Evolutionary conservation across 2,888 invertebrate species (phyloP), one percentile per base, ranked within the genome.

Genomic region (Drosophila melanosoma): DNA sequence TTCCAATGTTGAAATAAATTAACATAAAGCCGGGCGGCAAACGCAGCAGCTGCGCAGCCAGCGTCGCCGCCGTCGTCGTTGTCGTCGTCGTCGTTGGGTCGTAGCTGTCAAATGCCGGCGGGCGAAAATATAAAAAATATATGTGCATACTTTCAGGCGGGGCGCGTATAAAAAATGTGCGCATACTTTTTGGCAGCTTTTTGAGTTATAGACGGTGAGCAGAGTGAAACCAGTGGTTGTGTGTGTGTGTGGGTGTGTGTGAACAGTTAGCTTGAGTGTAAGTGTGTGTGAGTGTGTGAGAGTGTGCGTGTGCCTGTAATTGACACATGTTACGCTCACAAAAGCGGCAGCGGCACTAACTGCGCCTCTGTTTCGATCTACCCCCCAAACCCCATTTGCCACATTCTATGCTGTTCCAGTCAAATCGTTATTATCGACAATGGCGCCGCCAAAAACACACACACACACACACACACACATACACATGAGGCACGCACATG

Each of bases 281-380:
- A 59, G 45, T 64, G 68, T 70, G 45, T 64, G 63, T 61, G 59
- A 51, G 62, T 68, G 72, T 65, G 76, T 75, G 69, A 72, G 69
- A 72, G 72, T 74, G 77, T 15, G 36, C 3, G 45, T 68, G 74
- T 57, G 85, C 75, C 90, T 91, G 91, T 90, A 91, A 91, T 91
- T 91, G 91, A 91, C 91, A 91, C 91, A 91, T 91, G 91, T 91
- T 91, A 91, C 91, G 87, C 89, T 84, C 84, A 82, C 85, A 89
- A 90, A 90, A 85, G 86, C 83, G 81, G 70, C 76, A 66, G 36
- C 56, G 61, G 76, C 68, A 61, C 69, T 69, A 69, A 73, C 66
- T 67, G 74, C 71, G 73, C 51, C 75, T 70, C 68, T 53, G 42
- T 67, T 51, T 62, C 54, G 36, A 26, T 48, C 63, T 51, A 36